Percentiles rank a stretch among this genome's conserved stretches.
Evolutionary conservation across 1,140 invertebrate species (phyloP).

Genomic region (Reticulitermes speratus): DNA sequence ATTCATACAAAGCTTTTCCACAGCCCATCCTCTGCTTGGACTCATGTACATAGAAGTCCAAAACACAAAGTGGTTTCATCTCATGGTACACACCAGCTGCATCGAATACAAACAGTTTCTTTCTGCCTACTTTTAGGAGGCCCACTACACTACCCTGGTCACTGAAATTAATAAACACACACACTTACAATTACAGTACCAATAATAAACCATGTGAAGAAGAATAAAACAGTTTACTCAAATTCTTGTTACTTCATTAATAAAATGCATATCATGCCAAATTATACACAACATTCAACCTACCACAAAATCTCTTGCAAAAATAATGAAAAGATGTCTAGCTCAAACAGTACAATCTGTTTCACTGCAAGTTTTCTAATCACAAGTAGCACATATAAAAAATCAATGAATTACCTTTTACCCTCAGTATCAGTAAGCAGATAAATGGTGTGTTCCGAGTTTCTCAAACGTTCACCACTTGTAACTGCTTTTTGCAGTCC

Average conservation of each 20-base stretch:
- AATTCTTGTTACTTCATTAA: too few relatives aligned
- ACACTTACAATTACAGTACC: background rate
- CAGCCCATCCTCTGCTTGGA: conserved; percentile 73
- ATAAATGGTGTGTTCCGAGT: conserved; percentile 67
- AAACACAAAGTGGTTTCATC: conserved; percentile 71
- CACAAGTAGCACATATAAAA: too few relatives aligned
- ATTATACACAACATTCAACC: too few relatives aligned
- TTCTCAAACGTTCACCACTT: conserved; percentile 62
- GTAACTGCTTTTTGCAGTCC: conserved; percentile 70
- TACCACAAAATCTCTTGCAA: too few relatives aligned
- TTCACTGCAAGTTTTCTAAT: too few relatives aligned
- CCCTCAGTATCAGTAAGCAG: conserved; percentile 62
- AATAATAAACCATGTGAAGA: too few relatives aligned
- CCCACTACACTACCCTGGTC: conserved; percentile 69
- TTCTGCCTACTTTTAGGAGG: conserved; percentile 79
- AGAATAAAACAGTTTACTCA: too few relatives aligned
- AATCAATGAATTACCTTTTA: conserved; percentile 50
- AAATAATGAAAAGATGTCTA: too few relatives aligned
- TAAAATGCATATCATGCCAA: too few relatives aligned
- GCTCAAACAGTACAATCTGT: too few relatives aligned
- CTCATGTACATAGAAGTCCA: conserved; percentile 87
- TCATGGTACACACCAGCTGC: conserved; percentile 65
- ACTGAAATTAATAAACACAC: conserved; percentile 45
- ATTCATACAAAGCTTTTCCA: conserved; percentile 74
- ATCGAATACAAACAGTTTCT: conserved; percentile 83